phyloP scores from a whole-genome alignment of 2,888 invertebrate species.

The Folsomia manolachei region DNA sequence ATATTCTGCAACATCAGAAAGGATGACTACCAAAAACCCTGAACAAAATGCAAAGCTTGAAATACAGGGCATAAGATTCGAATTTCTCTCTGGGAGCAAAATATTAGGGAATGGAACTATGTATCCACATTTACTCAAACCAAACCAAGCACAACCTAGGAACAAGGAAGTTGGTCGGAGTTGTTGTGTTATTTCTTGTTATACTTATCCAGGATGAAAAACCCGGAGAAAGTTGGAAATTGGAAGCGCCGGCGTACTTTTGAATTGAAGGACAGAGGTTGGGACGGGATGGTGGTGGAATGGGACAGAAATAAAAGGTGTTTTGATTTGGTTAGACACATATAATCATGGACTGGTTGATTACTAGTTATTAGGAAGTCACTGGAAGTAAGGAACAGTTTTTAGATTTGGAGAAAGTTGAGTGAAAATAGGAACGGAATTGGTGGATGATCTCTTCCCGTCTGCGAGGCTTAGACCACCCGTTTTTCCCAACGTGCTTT shows the following conservation, averaged over 20 bases:
- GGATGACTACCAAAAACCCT: no score
- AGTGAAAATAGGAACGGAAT: no score
- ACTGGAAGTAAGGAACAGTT: no score
- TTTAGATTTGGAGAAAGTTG: no score
- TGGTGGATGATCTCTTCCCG: no score
- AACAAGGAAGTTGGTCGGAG: neutral
- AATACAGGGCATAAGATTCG: neutral
- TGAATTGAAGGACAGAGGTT: neutral
- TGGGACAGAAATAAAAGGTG: neutral
- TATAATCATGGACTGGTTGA: no score
- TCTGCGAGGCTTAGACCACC: neutral
- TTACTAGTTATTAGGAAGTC: no score
- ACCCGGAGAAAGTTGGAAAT: neutral
- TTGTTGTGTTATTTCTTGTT: neutral
- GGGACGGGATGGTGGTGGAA: neutral
- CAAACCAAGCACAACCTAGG: neutral
- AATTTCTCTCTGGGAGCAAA: neutral
- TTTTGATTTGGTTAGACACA: no score
- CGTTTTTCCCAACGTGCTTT: constrained; percentile 1
- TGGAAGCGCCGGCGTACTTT: neutral
- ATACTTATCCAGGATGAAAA: neutral
- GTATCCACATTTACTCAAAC: no score
- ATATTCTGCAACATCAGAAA: neutral
- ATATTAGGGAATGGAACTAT: no score
- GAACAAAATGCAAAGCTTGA: neutral